phyloP scores from a whole-genome alignment of 2,113 vertebrate genomes.

The Psilopogon haemacephalus region DNA sequence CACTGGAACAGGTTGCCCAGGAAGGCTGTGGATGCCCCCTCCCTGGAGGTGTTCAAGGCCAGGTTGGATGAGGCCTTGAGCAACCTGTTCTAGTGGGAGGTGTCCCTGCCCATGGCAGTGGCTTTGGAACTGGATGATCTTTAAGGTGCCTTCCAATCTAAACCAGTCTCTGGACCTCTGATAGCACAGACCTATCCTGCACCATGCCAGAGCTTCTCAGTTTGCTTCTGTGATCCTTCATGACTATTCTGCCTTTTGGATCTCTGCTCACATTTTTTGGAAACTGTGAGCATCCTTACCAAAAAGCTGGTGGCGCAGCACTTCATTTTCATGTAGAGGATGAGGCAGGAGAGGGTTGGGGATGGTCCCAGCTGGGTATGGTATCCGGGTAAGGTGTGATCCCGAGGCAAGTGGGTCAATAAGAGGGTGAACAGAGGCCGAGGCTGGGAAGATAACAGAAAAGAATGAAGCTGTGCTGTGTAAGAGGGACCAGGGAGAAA shows the following conservation, averaged over 20 bases:
- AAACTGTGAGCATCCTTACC: conserved; percentile 78
- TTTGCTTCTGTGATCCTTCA: neutral
- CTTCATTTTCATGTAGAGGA: conserved; percentile 97
- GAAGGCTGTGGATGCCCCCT: no score
- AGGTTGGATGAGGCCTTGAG: no score
- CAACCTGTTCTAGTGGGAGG: no score
- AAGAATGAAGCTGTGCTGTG: neutral
- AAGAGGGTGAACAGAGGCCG: conserved; percentile 96
- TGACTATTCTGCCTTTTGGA: neutral
- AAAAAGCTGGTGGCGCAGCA: conserved; percentile 98
- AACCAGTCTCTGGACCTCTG: neutral
- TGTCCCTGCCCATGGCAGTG: no score
- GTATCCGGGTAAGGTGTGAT: conserved; percentile 94
- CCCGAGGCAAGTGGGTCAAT: conserved; percentile 96
- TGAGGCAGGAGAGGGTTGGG: conserved; percentile 94
- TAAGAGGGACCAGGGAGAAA: neutral
- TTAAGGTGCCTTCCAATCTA: no score
- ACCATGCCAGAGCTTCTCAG: rapidly evolving
- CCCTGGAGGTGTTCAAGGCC: no score
- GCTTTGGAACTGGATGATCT: no score
- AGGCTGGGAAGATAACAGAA: conserved; percentile 76
- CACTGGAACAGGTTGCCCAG: no score
- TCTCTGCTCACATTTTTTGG: neutral
- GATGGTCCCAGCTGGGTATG: conserved; percentile 93
- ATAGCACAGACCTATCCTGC: rapidly evolving